phyloP scores from a whole-genome alignment of 37 sponge, comb jelly and placozoan species.

The Diacarnus erythraeanus region DNA sequence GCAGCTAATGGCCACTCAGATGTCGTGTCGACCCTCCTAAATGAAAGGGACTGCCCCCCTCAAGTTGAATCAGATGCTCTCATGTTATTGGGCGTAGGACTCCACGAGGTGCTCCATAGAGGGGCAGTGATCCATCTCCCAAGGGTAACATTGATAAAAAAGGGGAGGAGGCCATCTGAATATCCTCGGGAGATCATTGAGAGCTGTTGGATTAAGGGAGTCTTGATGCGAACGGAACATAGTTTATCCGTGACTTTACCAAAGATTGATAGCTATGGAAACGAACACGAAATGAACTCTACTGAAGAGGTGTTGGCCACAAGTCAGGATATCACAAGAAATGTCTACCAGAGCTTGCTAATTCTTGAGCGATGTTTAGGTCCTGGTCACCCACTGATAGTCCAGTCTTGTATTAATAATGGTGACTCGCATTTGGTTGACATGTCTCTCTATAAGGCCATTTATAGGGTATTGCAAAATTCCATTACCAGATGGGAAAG shows the following conservation, averaged over 20 bases:
- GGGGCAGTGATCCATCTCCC: not conserved
- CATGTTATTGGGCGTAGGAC: slow-evolving; percentile 48
- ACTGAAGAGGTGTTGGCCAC: not conserved
- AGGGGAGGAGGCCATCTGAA: not conserved
- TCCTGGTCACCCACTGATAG: not conserved
- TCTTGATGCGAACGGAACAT: slow-evolving; percentile 2
- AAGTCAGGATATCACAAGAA: not conserved
- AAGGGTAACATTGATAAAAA: not conserved
- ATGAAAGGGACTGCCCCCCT: slow-evolving; percentile 19
- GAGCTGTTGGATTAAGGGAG: slow-evolving; percentile 15
- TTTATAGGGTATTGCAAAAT: not conserved
- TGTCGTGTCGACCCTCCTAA: slow-evolving; percentile 24
- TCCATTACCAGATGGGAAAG: not conserved
- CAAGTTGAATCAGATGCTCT: slow-evolving; percentile 34
- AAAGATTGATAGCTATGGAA: slow-evolving; percentile 1
- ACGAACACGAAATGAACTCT: not conserved
- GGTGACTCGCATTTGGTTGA: not conserved
- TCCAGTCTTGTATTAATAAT: not conserved
- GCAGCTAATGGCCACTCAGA: slow-evolving; percentile 53
- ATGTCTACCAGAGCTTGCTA: slow-evolving; percentile 33
- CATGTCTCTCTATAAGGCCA: not conserved
- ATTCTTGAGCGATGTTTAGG: slow-evolving; percentile 73
- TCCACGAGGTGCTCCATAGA: not conserved
- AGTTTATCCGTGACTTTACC: not conserved
- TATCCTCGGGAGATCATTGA: slow-evolving; percentile 15